phyloP scores from a whole-genome alignment of 2,888 invertebrate species.

The Hymenopus coronatus region DNA sequence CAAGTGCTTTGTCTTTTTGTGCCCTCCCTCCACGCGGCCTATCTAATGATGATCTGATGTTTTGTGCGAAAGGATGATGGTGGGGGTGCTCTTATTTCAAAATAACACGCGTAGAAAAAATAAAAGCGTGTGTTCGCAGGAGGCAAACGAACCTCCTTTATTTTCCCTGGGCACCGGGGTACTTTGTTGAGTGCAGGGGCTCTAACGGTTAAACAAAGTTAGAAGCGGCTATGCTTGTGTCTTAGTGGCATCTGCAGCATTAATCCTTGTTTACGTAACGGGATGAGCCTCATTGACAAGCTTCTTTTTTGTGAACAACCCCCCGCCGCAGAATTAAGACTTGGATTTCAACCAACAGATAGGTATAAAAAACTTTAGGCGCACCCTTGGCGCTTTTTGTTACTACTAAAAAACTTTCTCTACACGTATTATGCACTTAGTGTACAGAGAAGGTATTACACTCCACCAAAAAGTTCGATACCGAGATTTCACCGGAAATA shows the following conservation, averaged over 20 bases:
- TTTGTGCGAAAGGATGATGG: background rate
- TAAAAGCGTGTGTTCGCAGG: background rate
- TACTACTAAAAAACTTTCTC: too few species aligned
- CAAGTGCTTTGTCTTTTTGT: slow-evolving; percentile 8
- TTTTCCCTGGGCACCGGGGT: background rate
- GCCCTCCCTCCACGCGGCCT: background rate
- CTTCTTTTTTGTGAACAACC: background rate
- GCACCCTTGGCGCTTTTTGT: too few species aligned
- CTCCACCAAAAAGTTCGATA: too few species aligned
- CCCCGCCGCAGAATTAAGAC: too few species aligned
- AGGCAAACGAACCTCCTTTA: background rate
- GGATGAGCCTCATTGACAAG: background rate
- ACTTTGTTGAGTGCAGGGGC: background rate
- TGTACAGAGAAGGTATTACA: too few species aligned
- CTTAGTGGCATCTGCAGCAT: background rate
- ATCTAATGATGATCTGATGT: slow-evolving; percentile 19
- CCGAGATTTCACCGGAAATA: too few species aligned
- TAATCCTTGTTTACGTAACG: background rate
- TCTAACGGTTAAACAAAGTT: background rate
- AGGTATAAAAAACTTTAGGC: too few species aligned
- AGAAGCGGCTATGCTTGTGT: background rate
- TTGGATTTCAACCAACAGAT: too few species aligned
- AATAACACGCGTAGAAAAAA: background rate
- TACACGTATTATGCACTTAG: too few species aligned
- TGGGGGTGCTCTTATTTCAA: background rate